Conservation (phyloP, 1,140 invertebrate genomes). For the Caenorhabditis brenneri region DNA sequence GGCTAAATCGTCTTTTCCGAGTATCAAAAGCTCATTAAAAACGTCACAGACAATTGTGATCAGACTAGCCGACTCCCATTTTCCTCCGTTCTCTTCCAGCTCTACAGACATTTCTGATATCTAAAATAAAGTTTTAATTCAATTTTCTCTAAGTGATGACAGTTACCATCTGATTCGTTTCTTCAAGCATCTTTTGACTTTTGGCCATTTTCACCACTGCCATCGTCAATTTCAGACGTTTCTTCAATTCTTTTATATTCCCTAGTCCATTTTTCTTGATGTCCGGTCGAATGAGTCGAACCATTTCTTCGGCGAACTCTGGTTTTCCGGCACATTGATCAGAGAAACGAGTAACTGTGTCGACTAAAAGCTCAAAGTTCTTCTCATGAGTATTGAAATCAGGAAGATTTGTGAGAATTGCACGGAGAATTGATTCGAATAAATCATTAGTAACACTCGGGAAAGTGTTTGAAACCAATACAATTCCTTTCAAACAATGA, state of each 20-base stretch:
- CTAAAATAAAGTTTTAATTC: background rate
- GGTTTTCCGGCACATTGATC: background rate
- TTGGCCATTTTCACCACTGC: constrained; percentile 13
- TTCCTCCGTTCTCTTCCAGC: background rate
- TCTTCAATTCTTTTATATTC: constrained; percentile 5
- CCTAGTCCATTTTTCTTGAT: constrained; percentile 8
- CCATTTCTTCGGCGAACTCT: background rate
- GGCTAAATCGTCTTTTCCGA: background rate
- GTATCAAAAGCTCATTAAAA: constrained; percentile 2
- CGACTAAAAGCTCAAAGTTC: background rate
- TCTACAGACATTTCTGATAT: background rate
- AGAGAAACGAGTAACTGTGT: background rate
- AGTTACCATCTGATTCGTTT: constrained; percentile 7
- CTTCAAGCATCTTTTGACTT: background rate
- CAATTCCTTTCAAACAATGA: constrained; percentile 13
- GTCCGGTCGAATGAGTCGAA: background rate
- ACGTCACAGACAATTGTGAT: constrained; percentile 4
- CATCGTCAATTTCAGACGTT: constrained; percentile 21
- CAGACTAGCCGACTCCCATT: background rate
- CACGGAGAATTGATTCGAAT: background rate
- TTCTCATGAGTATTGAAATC: constrained; percentile 29
- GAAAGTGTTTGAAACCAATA: background rate
- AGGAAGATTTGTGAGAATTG: background rate
- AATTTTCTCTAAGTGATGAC: background rate
- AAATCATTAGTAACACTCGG: background rate